These are phyloP conservation scores for Scolopax bukidnonensis DNA, from an alignment of 2,797 vertebrate genomes.

Conservation along the genomic window DNA sequence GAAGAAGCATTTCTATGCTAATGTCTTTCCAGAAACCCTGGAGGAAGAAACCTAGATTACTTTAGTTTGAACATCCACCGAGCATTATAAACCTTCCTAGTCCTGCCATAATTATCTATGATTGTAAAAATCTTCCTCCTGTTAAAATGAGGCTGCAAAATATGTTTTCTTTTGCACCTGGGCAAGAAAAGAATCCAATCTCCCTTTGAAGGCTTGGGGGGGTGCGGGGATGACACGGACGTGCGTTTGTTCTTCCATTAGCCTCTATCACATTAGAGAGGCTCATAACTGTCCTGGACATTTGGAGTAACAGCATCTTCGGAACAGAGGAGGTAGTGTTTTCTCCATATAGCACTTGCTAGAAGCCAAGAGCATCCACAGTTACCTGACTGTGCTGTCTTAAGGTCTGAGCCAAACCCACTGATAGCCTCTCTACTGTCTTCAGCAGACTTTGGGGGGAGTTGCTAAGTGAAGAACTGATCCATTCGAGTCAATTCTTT, in stretches of 20 bases:
- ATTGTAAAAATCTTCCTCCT: neutral
- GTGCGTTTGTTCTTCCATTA: neutral
- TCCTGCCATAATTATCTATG: neutral
- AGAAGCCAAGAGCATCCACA: neutral
- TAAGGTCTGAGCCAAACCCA: neutral
- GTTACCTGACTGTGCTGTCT: neutral
- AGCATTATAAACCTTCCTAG: neutral
- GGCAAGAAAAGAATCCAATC: neutral
- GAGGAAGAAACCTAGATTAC: neutral
- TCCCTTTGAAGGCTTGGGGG: neutral
- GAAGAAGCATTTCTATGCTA: neutral
- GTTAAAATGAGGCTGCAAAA: neutral
- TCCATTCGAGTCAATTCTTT: neutral
- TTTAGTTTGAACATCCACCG: neutral
- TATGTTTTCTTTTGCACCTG: neutral
- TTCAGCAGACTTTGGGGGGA: neutral
- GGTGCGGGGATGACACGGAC: accelerated
- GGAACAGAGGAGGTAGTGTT: neutral
- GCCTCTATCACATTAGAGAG: neutral
- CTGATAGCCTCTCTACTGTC: neutral
- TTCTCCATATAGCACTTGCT: neutral
- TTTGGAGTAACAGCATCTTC: neutral
- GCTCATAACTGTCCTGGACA: neutral
- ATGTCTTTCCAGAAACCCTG: neutral
- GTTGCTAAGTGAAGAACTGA: neutral